Percentiles rank a stretch among this genome's conserved stretches.
Conservation (phyloP, 37 sponge, comb jelly and placozoan species). For the Petrosia ficiformis region DNA sequence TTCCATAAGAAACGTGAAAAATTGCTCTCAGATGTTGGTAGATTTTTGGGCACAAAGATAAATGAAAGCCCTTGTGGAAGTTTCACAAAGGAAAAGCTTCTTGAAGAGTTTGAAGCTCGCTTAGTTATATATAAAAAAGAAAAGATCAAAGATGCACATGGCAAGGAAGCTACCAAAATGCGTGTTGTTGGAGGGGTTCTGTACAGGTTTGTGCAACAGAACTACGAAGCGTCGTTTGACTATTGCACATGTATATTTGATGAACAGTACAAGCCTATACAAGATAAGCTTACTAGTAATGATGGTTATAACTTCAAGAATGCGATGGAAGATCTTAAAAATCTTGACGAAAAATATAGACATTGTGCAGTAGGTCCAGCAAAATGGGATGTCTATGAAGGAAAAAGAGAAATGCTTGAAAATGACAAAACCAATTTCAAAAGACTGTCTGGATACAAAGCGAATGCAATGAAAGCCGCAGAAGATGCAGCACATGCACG, state of each 20-base stretch:
- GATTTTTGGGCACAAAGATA: too few species aligned
- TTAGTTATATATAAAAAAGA: conserved; percentile 8
- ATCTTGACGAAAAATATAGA: not conserved
- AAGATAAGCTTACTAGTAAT: not conserved
- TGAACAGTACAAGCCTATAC: conserved; percentile 4
- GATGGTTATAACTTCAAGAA: conserved; percentile 1
- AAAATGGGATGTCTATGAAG: conserved; percentile 25
- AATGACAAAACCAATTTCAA: not conserved
- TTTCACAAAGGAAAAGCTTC: not conserved
- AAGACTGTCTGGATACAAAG: conserved; percentile 4
- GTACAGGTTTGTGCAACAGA: conserved; percentile 5
- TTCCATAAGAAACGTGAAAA: not conserved
- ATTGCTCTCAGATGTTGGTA: not conserved
- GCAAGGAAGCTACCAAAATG: conserved; percentile 6
- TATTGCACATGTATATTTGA: conserved; percentile 9
- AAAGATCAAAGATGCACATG: not conserved
- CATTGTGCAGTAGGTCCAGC: conserved; percentile 39
- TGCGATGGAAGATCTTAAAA: conserved; percentile 11
- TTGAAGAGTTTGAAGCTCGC: not conserved
- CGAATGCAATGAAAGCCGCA: not conserved
- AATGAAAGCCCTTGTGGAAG: not conserved
- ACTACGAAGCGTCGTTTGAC: conserved; percentile 6
- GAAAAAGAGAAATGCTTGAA: conserved; percentile 6
- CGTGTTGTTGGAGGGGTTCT: conserved; percentile 20
- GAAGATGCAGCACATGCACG: not conserved